Evolutionary conservation across 2,888 invertebrate species (phyloP).

Genomic region (Chrysina gloriosa): DNA sequence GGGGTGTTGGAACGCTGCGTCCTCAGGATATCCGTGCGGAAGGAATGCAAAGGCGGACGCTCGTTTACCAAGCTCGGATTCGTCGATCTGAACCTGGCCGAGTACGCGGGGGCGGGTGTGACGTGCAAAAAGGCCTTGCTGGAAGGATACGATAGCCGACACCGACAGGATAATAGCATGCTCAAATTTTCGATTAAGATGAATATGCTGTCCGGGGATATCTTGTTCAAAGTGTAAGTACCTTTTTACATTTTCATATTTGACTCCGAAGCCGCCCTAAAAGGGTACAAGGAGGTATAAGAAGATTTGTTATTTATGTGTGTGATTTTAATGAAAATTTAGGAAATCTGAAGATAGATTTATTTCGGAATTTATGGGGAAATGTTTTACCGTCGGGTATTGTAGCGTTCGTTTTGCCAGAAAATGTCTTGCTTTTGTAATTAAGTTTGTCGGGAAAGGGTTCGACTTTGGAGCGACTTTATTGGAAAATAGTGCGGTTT

Average conservation of each 20-base stretch:
- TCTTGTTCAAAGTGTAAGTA: constrained; percentile 96
- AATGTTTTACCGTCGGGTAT: too few relatives aligned
- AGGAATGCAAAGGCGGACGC: constrained; percentile 87
- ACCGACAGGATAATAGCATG: constrained; percentile 96
- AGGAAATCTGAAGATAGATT: too few relatives aligned
- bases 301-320: too few relatives aligned
- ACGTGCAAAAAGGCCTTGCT: constrained; percentile 88
- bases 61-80: constrained; percentile 96
- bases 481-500: too few relatives aligned
- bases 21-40: constrained; percentile 93
- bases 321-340: too few relatives aligned
- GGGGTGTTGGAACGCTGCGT: constrained; percentile 94
- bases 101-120: constrained; percentile 94
- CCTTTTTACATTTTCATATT: not conserved
- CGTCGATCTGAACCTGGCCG: constrained; percentile 96
- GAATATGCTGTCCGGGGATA: constrained; percentile 96
- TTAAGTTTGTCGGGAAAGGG: too few relatives aligned
- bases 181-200: constrained; percentile 90
- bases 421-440: too few relatives aligned
- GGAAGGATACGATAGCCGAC: constrained; percentile 94
- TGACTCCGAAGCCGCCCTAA: too few relatives aligned
- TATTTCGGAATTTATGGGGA: too few relatives aligned
- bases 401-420: too few relatives aligned
- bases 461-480: too few relatives aligned
- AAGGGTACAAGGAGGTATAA: too few relatives aligned